Percentiles rank a stretch among this genome's conserved stretches.
These are phyloP conservation scores for Fregata magnificens DNA, from an alignment of 2,113 vertebrate genomes.

Conservation along the genomic window DNA sequence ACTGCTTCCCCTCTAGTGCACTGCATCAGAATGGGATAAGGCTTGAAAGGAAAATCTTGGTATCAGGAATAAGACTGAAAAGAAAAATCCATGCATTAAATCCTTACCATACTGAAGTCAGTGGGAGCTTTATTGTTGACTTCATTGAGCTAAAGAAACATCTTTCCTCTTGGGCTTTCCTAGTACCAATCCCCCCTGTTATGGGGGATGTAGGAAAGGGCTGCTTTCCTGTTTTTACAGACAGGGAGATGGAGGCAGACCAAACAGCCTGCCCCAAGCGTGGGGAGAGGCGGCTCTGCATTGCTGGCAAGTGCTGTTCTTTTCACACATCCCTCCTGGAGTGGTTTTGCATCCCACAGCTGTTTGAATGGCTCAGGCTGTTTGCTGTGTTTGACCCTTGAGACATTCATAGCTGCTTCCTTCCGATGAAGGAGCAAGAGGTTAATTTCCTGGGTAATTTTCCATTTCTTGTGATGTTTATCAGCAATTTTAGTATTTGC, in stretches of 20 bases:
- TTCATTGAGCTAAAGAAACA: not conserved
- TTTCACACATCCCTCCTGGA: accelerated
- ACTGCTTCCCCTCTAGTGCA: not conserved
- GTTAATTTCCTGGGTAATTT: not conserved
- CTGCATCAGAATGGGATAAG: not conserved
- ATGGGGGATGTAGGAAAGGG: not conserved
- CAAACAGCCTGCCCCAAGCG: not conserved
- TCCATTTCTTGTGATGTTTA: not conserved
- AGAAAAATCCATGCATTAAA: not conserved
- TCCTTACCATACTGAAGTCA: not conserved
- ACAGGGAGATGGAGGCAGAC: not conserved
- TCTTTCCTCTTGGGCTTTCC: not conserved
- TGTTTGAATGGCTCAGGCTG: not conserved
- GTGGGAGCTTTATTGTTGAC: not conserved
- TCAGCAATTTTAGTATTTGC: not conserved
- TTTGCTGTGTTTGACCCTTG: not conserved
- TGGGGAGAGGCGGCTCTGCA: not conserved
- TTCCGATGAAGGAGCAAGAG: not conserved
- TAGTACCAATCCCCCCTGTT: not conserved
- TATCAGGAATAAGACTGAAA: not conserved
- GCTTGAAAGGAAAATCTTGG: not conserved
- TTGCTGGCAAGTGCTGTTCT: not conserved
- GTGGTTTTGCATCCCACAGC: not conserved
- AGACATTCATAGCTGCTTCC: not conserved
- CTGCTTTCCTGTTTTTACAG: not conserved